A percentile compares a stretch with the other conserved stretches of the same genome.
Evolutionary conservation across 2,888 invertebrate genomes (phyloP).

Genomic region (Calameuta pallipes): DNA sequence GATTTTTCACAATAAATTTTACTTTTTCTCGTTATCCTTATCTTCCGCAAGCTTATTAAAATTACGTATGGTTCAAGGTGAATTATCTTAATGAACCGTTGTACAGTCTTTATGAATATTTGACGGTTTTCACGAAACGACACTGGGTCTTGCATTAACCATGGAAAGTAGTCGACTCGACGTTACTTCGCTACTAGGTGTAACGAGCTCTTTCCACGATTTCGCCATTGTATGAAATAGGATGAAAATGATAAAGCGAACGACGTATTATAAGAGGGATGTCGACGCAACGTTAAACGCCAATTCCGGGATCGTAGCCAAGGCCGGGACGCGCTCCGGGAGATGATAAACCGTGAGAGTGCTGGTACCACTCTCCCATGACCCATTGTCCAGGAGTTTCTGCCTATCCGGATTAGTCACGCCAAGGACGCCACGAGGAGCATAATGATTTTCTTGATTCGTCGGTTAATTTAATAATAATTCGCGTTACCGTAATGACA

Average conservation of each 20-base stretch:
- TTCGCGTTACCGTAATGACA: not conserved
- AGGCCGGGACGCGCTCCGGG: slow-evolving; percentile 42
- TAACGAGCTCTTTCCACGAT: not conserved
- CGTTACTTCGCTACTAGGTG: not conserved
- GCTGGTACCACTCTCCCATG: slow-evolving; percentile 51
- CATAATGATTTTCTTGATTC: not conserved
- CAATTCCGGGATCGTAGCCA: slow-evolving; percentile 35
- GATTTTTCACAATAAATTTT: not conserved
- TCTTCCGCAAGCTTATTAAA: not conserved
- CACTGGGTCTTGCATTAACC: not conserved
- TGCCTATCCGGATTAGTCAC: slow-evolving; percentile 25
- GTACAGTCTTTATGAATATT: not conserved
- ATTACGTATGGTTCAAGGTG: no score
- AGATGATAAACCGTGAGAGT: slow-evolving; percentile 53
- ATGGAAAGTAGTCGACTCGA: not conserved
- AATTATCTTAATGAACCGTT: not conserved
- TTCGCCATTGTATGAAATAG: not conserved
- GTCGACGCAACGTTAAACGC: not conserved
- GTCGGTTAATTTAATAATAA: not conserved
- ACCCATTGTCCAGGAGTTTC: slow-evolving; percentile 53
- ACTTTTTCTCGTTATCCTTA: not conserved
- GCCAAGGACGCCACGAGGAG: slow-evolving; percentile 30
- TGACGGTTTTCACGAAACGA: not conserved
- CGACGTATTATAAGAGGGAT: not conserved
- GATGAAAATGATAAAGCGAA: not conserved